Evolutionary conservation across 2,888 invertebrate species (phyloP), one percentile per base, ranked within the genome.

Genomic region (Smittia aterrima): DNA sequence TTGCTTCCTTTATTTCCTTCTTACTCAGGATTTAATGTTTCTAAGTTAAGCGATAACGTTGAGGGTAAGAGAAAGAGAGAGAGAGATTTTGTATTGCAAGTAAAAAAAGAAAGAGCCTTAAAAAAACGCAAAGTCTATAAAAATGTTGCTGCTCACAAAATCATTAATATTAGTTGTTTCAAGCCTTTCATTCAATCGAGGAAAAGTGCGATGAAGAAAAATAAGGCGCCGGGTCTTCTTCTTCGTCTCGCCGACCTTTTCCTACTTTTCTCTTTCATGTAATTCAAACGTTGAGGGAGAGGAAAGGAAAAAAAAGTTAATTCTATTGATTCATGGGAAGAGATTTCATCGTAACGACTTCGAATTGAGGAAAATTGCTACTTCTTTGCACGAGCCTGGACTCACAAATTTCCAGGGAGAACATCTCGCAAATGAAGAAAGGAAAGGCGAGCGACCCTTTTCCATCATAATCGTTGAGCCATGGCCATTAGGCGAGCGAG

Each of bases 151-250:
- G 53, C 32, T 70, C 32, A 16, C 53, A 62, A 72, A 62, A 72
- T 72, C 72, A 32, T 72, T 72, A 72, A 72, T 58, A 72, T 72
- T 72, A 72, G 72, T 72, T 72, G 16, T 27, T 64, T 27, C 25
- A 64, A 27, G 64, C 16, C 64, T 27, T 27, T 13, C 3, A 22
- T 11, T 13, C 27, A 27, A 64, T 22, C 20, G 58, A 13, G 13
- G 22, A 47, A 22, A 58, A 58, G 16, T 18, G 58, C 11, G 16
- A 47, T 6, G 6, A 58, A 18, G 22, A 58, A 58, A 13, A 58
- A 3, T 22, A 38, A 4, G 9, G 38, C 38, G 9, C 6, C 9
- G 38, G 9, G 38, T 38, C 38, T 38, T 38, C 38, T 38, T 38
- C 38, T 38, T 7, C 38, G 6, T 38, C n/a, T 9, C 32, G 38